Percentiles rank a stretch among this genome's conserved stretches.
phyloP scores from a whole-genome alignment of 2,888 invertebrate species.

The Eupithecia vulgata region DNA sequence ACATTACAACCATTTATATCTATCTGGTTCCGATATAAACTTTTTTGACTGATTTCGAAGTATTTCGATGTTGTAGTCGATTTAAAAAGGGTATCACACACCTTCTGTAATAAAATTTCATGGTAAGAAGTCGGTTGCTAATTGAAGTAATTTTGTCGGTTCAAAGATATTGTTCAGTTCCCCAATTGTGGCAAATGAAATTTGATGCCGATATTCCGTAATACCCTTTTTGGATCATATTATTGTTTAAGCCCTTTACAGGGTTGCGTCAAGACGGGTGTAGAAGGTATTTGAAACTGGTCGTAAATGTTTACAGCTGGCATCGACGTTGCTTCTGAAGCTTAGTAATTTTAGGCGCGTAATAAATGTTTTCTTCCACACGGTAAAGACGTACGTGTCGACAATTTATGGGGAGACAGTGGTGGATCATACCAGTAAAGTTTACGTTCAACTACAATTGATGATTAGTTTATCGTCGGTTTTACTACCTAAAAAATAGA shows the following conservation, averaged over 20 bases:
- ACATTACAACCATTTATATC: slow-evolving; percentile 44
- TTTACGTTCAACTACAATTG: neutral
- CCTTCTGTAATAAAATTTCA: neutral
- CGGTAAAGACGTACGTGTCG: slow-evolving; percentile 64
- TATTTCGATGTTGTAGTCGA: slow-evolving; percentile 28
- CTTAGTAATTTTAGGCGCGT: slow-evolving; percentile 83
- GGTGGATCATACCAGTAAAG: slow-evolving; percentile 11
- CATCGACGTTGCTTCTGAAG: slow-evolving; percentile 81
- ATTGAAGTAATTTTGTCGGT: neutral
- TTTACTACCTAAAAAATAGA: neutral
- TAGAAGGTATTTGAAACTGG: slow-evolving; percentile 76
- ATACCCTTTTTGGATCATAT: slow-evolving; percentile 43
- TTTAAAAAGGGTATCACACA: slow-evolving; percentile 32
- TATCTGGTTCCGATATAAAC: slow-evolving; percentile 66
- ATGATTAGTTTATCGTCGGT: neutral
- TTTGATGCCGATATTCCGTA: slow-evolving; percentile 29
- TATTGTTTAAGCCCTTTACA: slow-evolving; percentile 37
- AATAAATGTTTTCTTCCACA: slow-evolving; percentile 82
- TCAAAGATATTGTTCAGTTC: neutral
- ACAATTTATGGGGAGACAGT: slow-evolving; percentile 63
- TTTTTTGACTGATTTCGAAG: slow-evolving; percentile 70
- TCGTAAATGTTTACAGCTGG: slow-evolving; percentile 78
- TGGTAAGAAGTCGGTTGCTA: neutral
- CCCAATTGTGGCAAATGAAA: slow-evolving; percentile 22
- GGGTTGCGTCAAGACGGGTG: slow-evolving; percentile 35